These are phyloP conservation scores for Ferdinandea cuprea DNA, from an alignment of 2,888 invertebrate genomes.

Conservation along the genomic window DNA sequence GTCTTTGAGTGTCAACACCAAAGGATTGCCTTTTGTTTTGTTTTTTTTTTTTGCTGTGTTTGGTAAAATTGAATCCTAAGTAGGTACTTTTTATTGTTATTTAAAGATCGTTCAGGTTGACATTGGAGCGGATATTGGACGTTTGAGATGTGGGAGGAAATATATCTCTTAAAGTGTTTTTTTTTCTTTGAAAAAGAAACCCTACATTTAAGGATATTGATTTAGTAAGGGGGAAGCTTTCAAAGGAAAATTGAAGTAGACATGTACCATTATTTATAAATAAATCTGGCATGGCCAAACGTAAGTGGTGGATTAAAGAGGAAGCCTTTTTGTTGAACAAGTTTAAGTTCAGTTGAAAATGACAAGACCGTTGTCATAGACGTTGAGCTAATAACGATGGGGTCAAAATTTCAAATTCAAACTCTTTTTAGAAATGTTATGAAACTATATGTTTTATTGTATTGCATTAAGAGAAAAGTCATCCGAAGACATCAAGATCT, in stretches of 20 bases:
- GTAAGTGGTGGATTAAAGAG: background rate
- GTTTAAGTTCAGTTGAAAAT: background rate
- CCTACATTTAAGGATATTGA: background rate
- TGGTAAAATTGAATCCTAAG: conserved; percentile 52
- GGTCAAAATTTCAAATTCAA: no score
- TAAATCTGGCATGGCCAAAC: conserved; percentile 13
- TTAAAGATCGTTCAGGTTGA: conserved; percentile 24
- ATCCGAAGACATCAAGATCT: no score
- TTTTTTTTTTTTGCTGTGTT: no score
- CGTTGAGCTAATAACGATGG: no score
- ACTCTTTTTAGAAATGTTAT: no score
- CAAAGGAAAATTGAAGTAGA: background rate
- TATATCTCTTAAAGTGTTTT: background rate
- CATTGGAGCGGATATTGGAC: conserved; percentile 5
- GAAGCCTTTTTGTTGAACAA: background rate
- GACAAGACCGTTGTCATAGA: background rate
- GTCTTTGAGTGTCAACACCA: conserved; percentile 27
- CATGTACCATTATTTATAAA: background rate
- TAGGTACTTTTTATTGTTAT: conserved; percentile 46
- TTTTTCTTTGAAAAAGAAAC: background rate
- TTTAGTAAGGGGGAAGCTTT: background rate
- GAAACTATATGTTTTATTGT: no score
- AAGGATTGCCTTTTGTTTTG: conserved; percentile 24
- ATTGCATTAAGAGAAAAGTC: no score
- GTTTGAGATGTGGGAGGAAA: background rate